Base-by-base conservation (phyloP, 2,797 vertebrate genomes). In the Gobio occitaniae region DNA sequence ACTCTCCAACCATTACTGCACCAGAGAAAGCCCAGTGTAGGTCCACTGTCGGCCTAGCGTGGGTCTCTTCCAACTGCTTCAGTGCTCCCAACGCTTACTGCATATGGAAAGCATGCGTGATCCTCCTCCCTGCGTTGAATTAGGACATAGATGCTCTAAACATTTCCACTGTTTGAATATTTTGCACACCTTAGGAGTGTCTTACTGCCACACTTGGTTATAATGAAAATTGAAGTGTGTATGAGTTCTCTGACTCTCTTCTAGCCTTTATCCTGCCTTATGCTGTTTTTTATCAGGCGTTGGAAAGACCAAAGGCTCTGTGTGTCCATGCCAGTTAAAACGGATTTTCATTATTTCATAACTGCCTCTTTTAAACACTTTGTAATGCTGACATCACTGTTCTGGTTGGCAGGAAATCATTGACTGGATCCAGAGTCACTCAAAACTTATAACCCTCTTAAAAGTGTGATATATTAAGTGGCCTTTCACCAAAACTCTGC, bases 31-130 rank as follows among this genome's bases (percentile, higher is more conserved):
- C 86, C 80, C 71, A 71, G 50, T 41, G 48, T 66, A 59, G 74
- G 50, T 78, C 63, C 74, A 71, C 50, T 13, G 16, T 32, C 70
- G 75, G 56, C 68, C 44, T 54, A 65, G 80, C 6, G 17, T 78
- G 21, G 69, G 79, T 80, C 75, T 76, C 48, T 71, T 82, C 94
- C 93, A 95, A 83, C 87, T 72, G 87, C 93, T 91, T 89, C 92
- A 94, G 90, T 90, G 91, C 38, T 84, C 86, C 78, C 80, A 94
- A 78, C 89, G 87, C 93, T 95, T 94, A 95, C 94, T 90, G 91
- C 94, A 94, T 94, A 92, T 93, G 95, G 95, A 96, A 95, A 92
- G 92, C 94, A 95, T 95, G 93, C 87, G 70, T 74, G 71, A 91
- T 88, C 89, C 87, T 89, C 68, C 76, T 89, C 91, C 86, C 88